Evolutionary conservation across 2,113 vertebrate species (phyloP), one percentile per base, ranked within the genome.

Genomic region (Polypterus senegalus): DNA sequence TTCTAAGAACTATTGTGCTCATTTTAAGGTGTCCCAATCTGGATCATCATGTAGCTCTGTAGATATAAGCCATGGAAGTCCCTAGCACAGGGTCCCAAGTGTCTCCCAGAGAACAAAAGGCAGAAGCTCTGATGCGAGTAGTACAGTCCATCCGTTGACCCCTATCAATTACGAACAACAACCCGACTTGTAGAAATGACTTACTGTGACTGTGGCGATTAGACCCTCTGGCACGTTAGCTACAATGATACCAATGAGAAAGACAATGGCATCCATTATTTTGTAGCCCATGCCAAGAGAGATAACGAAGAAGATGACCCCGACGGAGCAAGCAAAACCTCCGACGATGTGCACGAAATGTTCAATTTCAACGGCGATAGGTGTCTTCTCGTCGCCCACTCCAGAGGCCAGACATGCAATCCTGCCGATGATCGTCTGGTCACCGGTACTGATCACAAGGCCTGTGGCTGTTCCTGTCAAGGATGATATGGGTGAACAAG

Each of bases 171-270:
- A 27, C 27, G 27, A 27, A 27, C 27, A 27, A 27, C 27, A 27
- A 27, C 27, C 27, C 27, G 27, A 27, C 27, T 27, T 27, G 27
- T 27, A 27, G 11, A 27, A 27, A 27, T 27, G 61, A 69, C 86
- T 86, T 74, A 89, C 87, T 3, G 87, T 89, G 49, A 89, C 84
- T 1, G 86, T 86, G 68, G 85, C 87, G 62, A 89, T 76, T 59
- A 89, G 79, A 8, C 86, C 87, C 62, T 89, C 87, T 0, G 87
- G 87, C 65, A 89, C 87, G 0, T 89, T 89, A 6, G 87, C 87
- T 68, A 89, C 87, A 11, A 88, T 89, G 67, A 89, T 88, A 63
- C 86, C 83, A 44, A 87, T 89, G 49, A 89, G 85, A 60, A 89
- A 89, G 74, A 89, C 86, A 76, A 89, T 75, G 61, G 86, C 78